These are phyloP conservation scores for Zaprionus ornatus DNA, from an alignment of 1,140 invertebrate genomes.

Conservation along the genomic window DNA sequence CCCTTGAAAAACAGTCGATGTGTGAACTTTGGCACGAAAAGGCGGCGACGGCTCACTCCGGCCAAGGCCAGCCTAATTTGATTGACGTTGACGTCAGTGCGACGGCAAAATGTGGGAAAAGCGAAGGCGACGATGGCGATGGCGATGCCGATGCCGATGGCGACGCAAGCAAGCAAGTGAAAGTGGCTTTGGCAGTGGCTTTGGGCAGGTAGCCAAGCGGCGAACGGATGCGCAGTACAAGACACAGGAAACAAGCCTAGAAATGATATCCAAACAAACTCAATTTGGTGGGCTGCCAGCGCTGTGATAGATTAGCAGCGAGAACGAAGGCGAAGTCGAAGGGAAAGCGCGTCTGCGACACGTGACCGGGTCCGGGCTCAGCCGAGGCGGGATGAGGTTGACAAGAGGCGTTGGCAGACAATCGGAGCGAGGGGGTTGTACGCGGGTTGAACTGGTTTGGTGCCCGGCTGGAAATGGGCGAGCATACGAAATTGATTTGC, in stretches of 20 bases:
- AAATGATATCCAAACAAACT: slow-evolving; percentile 80
- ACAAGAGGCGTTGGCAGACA: slow-evolving; percentile 10
- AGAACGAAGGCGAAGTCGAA: slow-evolving; percentile 62
- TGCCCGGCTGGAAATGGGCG: slow-evolving; percentile 4
- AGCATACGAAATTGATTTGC: slow-evolving; percentile 78
- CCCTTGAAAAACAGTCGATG: slow-evolving; percentile 54
- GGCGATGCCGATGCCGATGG: background rate
- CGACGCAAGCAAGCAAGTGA: slow-evolving; percentile 27
- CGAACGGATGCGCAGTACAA: background rate
- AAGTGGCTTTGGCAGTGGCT: slow-evolving; percentile 67
- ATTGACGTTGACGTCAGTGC: slow-evolving; percentile 77
- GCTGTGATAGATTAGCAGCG: slow-evolving; percentile 82
- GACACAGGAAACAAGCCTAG: background rate
- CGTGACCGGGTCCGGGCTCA: slow-evolving; percentile 59
- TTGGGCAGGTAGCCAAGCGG: slow-evolving; percentile 36
- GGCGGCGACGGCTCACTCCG: slow-evolving; percentile 4
- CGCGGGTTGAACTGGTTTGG: slow-evolving; percentile 61
- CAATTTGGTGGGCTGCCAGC: slow-evolving; percentile 75
- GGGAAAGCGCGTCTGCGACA: slow-evolving; percentile 61
- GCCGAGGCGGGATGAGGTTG: background rate
- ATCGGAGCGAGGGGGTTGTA: slow-evolving; percentile 26
- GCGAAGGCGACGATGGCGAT: background rate
- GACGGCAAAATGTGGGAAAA: slow-evolving; percentile 63
- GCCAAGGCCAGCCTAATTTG: slow-evolving; percentile 59
- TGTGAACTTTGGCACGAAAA: slow-evolving; percentile 66